Evolutionary conservation across 2,888 invertebrate species (phyloP).

Genomic region (Suillia variegata): DNA sequence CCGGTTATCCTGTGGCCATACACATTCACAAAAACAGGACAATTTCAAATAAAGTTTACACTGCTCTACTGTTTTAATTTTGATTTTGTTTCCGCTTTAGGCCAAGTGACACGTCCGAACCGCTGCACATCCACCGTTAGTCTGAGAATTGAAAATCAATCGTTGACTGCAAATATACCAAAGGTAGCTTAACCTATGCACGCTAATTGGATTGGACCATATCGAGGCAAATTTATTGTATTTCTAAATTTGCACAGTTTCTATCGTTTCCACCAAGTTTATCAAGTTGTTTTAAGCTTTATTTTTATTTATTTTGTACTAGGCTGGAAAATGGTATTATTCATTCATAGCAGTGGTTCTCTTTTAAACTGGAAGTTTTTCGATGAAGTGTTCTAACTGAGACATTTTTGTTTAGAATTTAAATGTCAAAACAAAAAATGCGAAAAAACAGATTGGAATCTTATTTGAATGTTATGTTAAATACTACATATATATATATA

Average conservation of each 20-base stretch:
- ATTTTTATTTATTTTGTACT: no score
- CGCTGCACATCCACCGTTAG: constrained; percentile 54
- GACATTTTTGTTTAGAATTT: constrained; percentile 23
- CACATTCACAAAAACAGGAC: no score
- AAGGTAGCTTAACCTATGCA: constrained; percentile 36
- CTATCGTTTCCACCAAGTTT: constrained; percentile 9
- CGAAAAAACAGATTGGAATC: background rate
- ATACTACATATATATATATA: no score
- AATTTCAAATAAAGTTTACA: constrained; percentile 8
- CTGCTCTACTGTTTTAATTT: background rate
- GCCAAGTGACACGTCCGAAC: constrained; percentile 56
- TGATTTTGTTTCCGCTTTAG: constrained; percentile 25
- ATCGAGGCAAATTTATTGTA: constrained; percentile 40
- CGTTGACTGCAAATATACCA: constrained; percentile 38
- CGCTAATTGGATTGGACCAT: constrained; percentile 60
- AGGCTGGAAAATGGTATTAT: background rate
- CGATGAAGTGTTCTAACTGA: no score
- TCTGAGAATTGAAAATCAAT: constrained; percentile 50
- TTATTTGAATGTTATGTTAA: background rate
- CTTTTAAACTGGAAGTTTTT: background rate
- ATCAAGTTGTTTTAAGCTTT: background rate
- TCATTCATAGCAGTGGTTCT: background rate
- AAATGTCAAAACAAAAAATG: constrained; percentile 8
- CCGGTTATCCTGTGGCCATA: no score
- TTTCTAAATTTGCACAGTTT: constrained; percentile 26